Evolutionary conservation across 1,140 invertebrate genomes (phyloP), one percentile per base, ranked within the genome.

Genomic region (Homalodisca vitripennis): DNA sequence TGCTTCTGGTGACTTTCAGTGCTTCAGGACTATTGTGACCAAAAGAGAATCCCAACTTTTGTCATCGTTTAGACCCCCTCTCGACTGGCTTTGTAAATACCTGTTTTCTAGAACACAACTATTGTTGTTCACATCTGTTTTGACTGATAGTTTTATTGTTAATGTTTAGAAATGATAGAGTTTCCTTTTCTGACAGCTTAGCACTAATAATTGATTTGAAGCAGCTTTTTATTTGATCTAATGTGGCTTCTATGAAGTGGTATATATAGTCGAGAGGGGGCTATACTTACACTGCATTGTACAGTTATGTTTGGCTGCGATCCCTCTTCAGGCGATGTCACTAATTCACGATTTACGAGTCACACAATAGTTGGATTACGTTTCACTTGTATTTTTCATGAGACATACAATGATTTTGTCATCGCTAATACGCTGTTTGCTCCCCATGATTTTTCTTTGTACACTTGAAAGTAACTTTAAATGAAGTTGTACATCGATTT

Each of bases 241-340:
- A 60, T 30, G 24, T 60, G 14, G 55, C 55, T 60, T 60, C 55
- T 60, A 24, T 27, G 55, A 60, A 60, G 55, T 60, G 55, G 26
- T 6, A 41, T 6, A 10, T 60, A 3, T 27, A n/a, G 55, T 60
- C 55, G 55, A 60, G 55, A 60, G 55, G 55, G 48, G 55, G 55
- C 24, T 24, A 22, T 13, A 24, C 10, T 22, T 24, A 22, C 55
- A 60, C 55, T 60, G 55, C 55, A 60, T 60, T 24, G 55, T 60
- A 60, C 55, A 22, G 26, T 60, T 60, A 60, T 60, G 55, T 60
- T 60, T 30, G 55, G 55, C 55, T 60, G 24, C 55, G 27, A 60
- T 60, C 27, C 55, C 55, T 60, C 55, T 60, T 60, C 55, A 60
- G 27, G 55, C 55, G 13, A 30, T 60, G 55, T 60, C 55, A 60